These are phyloP conservation scores for Synodontis membranacea DNA, from an alignment of 2,113 vertebrate species.

Conservation along the genomic window DNA sequence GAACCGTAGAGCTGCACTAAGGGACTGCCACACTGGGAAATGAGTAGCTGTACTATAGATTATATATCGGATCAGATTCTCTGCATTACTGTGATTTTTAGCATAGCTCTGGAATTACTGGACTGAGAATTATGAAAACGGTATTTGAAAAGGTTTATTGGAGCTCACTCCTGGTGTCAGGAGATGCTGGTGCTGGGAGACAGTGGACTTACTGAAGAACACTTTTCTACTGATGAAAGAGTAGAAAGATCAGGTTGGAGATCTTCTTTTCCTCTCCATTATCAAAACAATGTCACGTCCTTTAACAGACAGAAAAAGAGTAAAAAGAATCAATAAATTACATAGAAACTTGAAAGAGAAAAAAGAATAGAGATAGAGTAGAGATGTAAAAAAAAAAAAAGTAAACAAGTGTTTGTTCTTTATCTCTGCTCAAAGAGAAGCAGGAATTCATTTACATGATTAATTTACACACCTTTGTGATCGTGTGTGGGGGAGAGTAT, in stretches of 20 bases:
- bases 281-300: not conserved
- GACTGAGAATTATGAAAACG: not conserved
- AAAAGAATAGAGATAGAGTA: not conserved
- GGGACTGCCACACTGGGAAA: no score
- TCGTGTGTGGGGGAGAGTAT: not conserved
- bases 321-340: not conserved
- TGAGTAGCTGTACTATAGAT: no score
- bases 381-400: no score
- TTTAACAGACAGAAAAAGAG: not conserved
- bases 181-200: not conserved
- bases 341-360: not conserved
- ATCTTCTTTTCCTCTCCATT: not conserved
- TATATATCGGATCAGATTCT: no score
- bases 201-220: not conserved
- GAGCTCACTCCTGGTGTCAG: not conserved
- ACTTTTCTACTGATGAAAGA: no score
- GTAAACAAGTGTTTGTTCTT: not conserved
- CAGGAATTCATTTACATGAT: not conserved
- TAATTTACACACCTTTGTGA: not conserved
- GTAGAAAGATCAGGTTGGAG: not conserved
- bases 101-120: not conserved
- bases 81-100: not conserved
- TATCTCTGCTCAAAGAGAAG: not conserved
- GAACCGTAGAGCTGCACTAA: no score
- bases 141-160: not conserved